Conservation (phyloP, 2,797 vertebrate genomes). For the Aphelocoma californica region DNA sequence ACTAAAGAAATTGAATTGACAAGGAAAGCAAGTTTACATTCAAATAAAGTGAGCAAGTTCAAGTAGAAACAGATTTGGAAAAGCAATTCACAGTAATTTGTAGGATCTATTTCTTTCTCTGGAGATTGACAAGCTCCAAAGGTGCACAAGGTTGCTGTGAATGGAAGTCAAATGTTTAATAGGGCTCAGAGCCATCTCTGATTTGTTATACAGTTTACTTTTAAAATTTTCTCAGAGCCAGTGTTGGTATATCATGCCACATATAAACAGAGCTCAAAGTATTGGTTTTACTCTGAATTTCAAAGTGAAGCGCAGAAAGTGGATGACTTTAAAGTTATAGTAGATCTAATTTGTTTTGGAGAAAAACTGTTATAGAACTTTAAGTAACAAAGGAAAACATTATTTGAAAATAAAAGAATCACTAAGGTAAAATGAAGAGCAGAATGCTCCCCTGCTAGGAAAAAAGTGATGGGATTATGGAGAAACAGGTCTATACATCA, state of each 20-base stretch:
- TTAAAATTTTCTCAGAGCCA: background rate
- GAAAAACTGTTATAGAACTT: background rate
- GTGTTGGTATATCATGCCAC: background rate
- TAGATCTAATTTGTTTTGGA: background rate
- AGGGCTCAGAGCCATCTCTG: background rate
- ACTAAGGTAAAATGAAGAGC: background rate
- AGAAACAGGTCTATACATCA: background rate
- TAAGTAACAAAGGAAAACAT: background rate
- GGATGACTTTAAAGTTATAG: background rate
- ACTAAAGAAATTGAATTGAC: background rate
- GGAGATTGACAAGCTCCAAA: background rate
- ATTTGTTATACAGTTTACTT: background rate
- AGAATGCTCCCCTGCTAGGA: background rate
- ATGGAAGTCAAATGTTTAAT: background rate
- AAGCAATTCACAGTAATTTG: background rate
- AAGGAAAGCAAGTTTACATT: background rate
- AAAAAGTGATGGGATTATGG: background rate
- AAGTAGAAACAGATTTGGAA: background rate
- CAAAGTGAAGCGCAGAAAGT: background rate
- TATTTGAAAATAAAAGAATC: background rate
- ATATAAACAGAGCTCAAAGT: background rate
- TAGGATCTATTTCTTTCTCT: background rate
- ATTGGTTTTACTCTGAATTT: background rate
- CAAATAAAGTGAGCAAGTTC: background rate
- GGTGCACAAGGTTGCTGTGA: background rate